Conservation (phyloP, 1,140 invertebrate species). For the Armadillidium nasatum region DNA sequence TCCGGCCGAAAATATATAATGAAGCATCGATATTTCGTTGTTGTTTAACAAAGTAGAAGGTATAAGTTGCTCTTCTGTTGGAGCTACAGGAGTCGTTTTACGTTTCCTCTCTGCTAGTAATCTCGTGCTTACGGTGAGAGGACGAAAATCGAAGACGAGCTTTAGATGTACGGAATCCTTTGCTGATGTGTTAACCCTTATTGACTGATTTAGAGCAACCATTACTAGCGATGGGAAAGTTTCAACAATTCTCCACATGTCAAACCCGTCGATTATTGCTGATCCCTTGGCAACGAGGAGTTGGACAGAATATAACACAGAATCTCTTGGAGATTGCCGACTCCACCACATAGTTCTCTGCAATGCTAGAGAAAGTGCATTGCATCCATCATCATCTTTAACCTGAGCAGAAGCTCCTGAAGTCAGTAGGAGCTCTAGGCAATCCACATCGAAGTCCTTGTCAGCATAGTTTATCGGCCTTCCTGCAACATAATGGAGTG, state of each 20-base stretch:
- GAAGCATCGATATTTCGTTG: constrained; percentile 32
- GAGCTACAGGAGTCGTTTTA: constrained; percentile 52
- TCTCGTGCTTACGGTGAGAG: constrained; percentile 48
- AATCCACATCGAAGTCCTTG: constrained; percentile 48
- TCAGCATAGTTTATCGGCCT: constrained; percentile 65
- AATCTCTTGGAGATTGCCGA: constrained; percentile 33
- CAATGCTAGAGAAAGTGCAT: constrained; percentile 33
- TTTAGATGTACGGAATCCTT: constrained; percentile 34
- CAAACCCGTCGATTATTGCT: constrained; percentile 37
- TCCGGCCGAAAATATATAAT: constrained; percentile 38
- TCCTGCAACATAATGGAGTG: constrained; percentile 76
- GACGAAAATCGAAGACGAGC: constrained; percentile 36
- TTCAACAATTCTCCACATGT: constrained; percentile 43
- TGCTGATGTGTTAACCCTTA: constrained; percentile 38
- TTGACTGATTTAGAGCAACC: constrained; percentile 35
- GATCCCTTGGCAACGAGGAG: constrained; percentile 36
- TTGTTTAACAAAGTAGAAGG: constrained; percentile 25
- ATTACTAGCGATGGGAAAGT: constrained; percentile 39
- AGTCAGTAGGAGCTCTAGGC: constrained; percentile 72
- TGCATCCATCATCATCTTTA: constrained; percentile 66
- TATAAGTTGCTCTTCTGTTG: constrained; percentile 22
- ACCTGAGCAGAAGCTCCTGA: constrained; percentile 78
- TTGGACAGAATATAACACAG: constrained; percentile 34
- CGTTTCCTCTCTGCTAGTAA: constrained; percentile 66
- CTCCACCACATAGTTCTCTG: constrained; percentile 40